phyloP scores from a whole-genome alignment of 2,797 vertebrate species.

The Forpus xanthops region DNA sequence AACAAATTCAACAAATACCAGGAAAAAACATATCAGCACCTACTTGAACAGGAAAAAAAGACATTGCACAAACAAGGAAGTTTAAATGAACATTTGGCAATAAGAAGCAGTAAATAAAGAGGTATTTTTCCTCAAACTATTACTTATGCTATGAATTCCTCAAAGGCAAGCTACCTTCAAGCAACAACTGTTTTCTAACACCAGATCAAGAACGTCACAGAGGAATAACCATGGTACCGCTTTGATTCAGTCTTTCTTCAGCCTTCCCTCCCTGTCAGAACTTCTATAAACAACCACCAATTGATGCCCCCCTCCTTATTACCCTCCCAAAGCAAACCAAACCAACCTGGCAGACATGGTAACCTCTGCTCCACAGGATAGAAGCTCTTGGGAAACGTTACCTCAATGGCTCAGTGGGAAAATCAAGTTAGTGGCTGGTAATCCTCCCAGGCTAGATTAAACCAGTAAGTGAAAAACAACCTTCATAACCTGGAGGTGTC shows the following conservation, averaged over 20 bases:
- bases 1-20: background rate
- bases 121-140: background rate
- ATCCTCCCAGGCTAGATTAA: background rate
- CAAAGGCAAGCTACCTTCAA: background rate
- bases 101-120: background rate
- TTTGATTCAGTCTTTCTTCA: background rate
- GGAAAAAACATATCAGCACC: background rate
- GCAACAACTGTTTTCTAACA: background rate
- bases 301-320: background rate
- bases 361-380: background rate
- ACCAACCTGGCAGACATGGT: background rate
- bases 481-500: background rate
- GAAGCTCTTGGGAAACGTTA: background rate
- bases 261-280: background rate
- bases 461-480: background rate
- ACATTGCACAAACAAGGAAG: background rate
- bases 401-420: background rate
- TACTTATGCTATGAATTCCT: background rate
- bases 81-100: background rate
- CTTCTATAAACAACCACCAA: background rate
- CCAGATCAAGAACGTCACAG: accelerated
- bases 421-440: background rate
- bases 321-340: background rate
- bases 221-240: accelerated
- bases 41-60: background rate